Percentiles rank a stretch among this genome's conserved stretches.
phyloP scores from a whole-genome alignment of 2,113 vertebrate genomes.

The Tachysurus fulvidraco region DNA sequence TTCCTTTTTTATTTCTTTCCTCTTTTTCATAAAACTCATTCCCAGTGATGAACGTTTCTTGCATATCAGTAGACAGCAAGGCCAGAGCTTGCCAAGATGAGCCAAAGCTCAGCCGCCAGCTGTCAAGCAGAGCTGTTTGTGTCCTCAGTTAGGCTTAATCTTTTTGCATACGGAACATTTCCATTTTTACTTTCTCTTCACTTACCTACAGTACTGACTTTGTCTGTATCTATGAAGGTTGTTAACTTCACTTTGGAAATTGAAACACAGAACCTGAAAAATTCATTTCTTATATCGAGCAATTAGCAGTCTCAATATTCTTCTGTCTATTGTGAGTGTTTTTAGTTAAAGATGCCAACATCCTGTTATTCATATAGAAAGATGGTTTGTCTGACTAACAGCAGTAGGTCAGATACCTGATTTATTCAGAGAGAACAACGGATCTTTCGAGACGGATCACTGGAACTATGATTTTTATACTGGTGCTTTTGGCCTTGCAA shows the following conservation, averaged over 20 bases:
- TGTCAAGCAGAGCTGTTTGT: conserved; percentile 36
- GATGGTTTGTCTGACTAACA: background rate
- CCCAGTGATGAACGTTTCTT: conserved; percentile 17
- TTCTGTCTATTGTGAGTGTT: background rate
- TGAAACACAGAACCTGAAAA: background rate
- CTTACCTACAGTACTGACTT: conserved; percentile 11
- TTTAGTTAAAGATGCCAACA: background rate
- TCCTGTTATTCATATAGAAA: background rate
- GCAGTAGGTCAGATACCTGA: background rate
- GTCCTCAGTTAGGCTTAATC: conserved; percentile 9
- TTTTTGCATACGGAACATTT: conserved; percentile 26
- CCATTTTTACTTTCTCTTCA: conserved; percentile 18
- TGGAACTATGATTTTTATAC: background rate
- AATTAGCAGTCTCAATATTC: background rate
- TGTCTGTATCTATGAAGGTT: background rate
- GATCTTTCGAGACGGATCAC: background rate
- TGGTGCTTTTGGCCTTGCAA: background rate
- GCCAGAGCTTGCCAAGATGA: conserved; percentile 29
- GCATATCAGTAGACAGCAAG: conserved; percentile 30
- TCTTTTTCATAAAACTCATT: background rate
- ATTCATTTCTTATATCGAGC: background rate
- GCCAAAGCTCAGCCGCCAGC: conserved; percentile 22
- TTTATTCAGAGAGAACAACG: background rate
- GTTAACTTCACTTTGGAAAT: background rate
- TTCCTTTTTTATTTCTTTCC: background rate